These are phyloP conservation scores for Suncus etruscus DNA, from an alignment of 2,113 vertebrate genomes.

Conservation along the genomic window DNA sequence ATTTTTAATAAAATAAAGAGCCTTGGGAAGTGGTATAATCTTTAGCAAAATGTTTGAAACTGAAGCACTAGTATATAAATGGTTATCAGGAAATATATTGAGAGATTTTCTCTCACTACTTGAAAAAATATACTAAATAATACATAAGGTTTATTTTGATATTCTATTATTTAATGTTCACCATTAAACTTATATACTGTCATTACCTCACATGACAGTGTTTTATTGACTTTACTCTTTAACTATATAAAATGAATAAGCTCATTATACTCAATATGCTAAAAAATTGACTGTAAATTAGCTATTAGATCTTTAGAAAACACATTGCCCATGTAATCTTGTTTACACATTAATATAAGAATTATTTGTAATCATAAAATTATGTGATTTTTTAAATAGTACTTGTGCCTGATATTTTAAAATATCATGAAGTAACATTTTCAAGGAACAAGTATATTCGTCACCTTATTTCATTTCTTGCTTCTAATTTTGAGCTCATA, in stretches of 20 bases:
- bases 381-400: not conserved
- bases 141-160: not conserved
- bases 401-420: not conserved
- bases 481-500: not conserved
- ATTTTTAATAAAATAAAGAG: not conserved
- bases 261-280: no score
- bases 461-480: not conserved
- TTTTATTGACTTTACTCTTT: no score
- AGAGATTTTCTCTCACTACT: not conserved
- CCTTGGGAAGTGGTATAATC: not conserved
- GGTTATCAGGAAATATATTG: not conserved
- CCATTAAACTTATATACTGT: not conserved
- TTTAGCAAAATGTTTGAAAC: not conserved
- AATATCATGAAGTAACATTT: constrained; percentile 26
- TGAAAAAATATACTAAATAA: not conserved
- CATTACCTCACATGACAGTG: no score
- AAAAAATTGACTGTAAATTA: no score
- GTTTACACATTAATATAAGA: no score
- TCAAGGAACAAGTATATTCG: not conserved
- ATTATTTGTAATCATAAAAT: no score
- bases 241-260: no score
- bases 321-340: no score
- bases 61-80: not conserved
- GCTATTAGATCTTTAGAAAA: no score
- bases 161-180: not conserved